Evolutionary conservation across 2,888 invertebrate species (phyloP).

Genomic region (Koerneria pararmatus): DNA sequence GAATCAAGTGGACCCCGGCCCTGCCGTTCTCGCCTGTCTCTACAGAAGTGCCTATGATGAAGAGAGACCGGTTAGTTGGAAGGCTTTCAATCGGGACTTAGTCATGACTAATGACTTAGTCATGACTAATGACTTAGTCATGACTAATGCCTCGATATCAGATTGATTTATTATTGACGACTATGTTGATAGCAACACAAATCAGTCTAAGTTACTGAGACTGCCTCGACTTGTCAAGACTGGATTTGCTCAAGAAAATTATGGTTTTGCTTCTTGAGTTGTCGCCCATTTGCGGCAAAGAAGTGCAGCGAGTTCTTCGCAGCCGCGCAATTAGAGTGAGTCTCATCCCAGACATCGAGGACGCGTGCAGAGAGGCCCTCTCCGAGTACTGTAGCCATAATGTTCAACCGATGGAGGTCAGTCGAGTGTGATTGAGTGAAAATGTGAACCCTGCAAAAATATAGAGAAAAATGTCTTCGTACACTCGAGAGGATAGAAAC

Average conservation of each 20-base stretch:
- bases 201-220: too few species aligned
- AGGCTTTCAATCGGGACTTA: not conserved
- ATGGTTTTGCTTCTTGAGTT: slow-evolving; percentile 62
- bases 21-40: slow-evolving; percentile 82
- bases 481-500: too few species aligned
- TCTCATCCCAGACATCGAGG: slow-evolving; percentile 88
- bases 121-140: too few species aligned
- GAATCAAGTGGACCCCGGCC: slow-evolving; percentile 74
- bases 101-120: too few species aligned
- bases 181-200: too few species aligned
- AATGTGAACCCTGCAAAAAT: too few species aligned
- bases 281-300: slow-evolving; percentile 65
- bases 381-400: slow-evolving; percentile 78
- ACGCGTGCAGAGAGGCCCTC: slow-evolving; percentile 80
- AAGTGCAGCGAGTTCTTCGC: slow-evolving; percentile 85
- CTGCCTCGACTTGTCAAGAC: too few species aligned
- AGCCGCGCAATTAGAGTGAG: slow-evolving; percentile 87
- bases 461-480: too few species aligned
- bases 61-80: slow-evolving; percentile 41
- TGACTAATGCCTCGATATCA: too few species aligned
- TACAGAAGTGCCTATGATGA: slow-evolving; percentile 68
- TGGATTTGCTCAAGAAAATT: too few species aligned
- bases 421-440: too few species aligned
- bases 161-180: too few species aligned
- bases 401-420: slow-evolving; percentile 50